Conservation (phyloP, 2,888 invertebrate genomes). For the Linyphia triangularis region DNA sequence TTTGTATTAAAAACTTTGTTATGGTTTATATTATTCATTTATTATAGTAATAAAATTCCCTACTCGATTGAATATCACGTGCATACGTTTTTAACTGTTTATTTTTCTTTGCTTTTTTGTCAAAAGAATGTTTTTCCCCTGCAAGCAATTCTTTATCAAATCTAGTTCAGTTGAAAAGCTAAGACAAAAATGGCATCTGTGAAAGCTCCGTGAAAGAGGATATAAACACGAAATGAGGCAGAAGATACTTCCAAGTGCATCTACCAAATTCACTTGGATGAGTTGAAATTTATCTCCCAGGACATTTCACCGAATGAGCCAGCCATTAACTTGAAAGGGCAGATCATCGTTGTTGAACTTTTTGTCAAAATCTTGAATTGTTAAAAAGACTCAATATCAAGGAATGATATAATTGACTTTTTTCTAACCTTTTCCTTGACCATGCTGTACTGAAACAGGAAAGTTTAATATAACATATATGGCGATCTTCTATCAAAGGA, state of each 20-base stretch:
- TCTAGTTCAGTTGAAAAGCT: conserved; percentile 14
- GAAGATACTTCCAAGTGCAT: conserved; percentile 27
- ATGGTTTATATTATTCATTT: no score
- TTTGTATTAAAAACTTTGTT: no score
- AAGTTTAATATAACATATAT: no score
- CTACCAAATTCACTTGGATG: not conserved
- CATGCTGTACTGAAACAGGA: no score
- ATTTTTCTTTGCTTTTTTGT: conserved; percentile 16
- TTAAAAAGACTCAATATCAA: not conserved
- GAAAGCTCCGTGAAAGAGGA: not conserved
- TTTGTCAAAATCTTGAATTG: not conserved
- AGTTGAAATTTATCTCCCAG: not conserved
- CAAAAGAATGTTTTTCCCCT: not conserved
- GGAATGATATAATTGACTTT: no score
- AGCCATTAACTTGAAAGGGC: conserved; percentile 3
- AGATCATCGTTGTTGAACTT: not conserved
- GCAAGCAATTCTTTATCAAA: not conserved
- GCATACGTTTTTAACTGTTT: not conserved
- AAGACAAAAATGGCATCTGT: conserved; percentile 7
- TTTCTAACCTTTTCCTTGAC: not conserved
- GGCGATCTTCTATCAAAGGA: no score
- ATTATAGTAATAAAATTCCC: no score
- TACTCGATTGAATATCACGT: not conserved
- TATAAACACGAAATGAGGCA: conserved; percentile 37
- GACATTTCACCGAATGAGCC: conserved; percentile 1